Evolutionary conservation across 2,113 vertebrate species (phyloP).

Genomic region (Cyanistes caeruleus): DNA sequence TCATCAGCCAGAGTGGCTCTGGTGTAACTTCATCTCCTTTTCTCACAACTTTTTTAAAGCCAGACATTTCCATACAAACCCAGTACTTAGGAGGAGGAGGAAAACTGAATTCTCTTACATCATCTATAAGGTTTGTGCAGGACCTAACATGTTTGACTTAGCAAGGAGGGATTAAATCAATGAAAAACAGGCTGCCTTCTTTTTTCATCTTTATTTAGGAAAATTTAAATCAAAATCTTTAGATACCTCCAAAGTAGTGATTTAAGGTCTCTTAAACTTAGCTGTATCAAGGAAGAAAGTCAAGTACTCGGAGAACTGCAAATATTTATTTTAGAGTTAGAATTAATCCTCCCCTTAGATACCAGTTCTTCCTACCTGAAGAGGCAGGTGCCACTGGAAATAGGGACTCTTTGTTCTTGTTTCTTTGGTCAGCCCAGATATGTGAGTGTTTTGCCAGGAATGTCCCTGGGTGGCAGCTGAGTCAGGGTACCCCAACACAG

Average conservation of each 20-base stretch:
- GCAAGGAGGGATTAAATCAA: neutral
- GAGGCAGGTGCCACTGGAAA: neutral
- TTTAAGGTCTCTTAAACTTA: neutral
- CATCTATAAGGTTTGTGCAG: neutral
- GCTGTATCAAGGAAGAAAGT: neutral
- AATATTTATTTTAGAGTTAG: neutral
- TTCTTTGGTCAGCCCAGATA: neutral
- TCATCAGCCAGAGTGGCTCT: neutral
- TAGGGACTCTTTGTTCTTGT: neutral
- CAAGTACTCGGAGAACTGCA: neutral
- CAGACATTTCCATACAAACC: neutral
- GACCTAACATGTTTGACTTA: neutral
- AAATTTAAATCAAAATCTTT: neutral
- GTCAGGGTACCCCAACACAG: neutral
- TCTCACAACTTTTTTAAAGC: neutral
- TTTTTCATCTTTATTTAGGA: constrained; percentile 32
- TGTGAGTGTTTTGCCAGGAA: neutral
- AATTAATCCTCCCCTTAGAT: neutral
- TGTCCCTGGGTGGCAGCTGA: neutral
- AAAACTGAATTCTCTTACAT: neutral
- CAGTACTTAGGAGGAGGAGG: neutral
- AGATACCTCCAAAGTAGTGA: neutral
- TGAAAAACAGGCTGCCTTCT: neutral
- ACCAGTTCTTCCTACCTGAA: neutral
- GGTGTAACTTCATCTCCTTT: neutral